Evolutionary conservation across 2,113 vertebrate species (phyloP), one percentile per base, ranked within the genome.

Genomic region (Callospermophilus lateralis): DNA sequence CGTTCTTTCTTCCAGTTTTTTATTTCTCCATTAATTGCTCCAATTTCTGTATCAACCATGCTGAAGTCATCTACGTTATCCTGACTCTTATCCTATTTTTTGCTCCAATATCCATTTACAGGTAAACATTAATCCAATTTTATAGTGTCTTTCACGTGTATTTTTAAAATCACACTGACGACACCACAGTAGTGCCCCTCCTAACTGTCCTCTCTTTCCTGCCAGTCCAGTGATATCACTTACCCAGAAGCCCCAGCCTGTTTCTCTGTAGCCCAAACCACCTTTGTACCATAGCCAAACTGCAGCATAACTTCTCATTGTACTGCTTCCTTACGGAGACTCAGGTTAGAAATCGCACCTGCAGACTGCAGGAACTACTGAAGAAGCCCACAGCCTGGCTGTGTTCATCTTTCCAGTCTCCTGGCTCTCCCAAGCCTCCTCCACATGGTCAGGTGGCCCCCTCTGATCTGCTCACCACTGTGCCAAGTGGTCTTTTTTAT

Each of bases 341-440:
- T 88, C 58, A 51, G 34, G 8, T 74, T 88, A 51, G 37, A 45
- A 30, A 8, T 74, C 17, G 9, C 28, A 26, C 22, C 24, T 26
- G 42, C 0, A 5, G 20, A 3, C 13, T 4, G 8, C 4, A 4
- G 4, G 19, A 45, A 19, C 51, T 7, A 9, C 3, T 13, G 3
- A 24, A 91, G 24, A 6, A 51, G 48, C 1, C 10, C 34, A 32
- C 2, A 6, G 1, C 17, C 7, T 76, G 8, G 22, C 19, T 48
- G 8, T 16, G 1, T 26, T 20, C 20, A 5, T 2, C 30, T 72
- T 76, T n/a, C 3, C 34, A 13, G 3, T 10, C 34, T 42, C 30
- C 2, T 30, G 11, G 5, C 20, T 39, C 4, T 34, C 45, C 9
- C 16, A 72, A 28, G 28, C 2, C 8, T 0, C 4, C 6, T 55